Evolutionary conservation across 1,140 invertebrate species (phyloP).

Genomic region (Temnothorax nylanderi): DNA sequence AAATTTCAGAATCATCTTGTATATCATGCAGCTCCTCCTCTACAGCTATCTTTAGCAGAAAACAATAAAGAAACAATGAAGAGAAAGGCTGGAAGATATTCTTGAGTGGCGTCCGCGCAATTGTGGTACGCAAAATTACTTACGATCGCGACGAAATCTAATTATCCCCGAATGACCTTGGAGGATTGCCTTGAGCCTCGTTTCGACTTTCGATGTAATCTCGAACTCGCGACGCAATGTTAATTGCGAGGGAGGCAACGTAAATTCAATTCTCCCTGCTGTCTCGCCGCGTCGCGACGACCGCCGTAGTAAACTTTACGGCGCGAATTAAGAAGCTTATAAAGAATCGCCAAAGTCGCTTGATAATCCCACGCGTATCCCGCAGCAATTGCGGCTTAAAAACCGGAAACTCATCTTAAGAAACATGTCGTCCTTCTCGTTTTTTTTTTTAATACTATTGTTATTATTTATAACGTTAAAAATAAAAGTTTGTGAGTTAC

Average conservation of each 20-base stretch:
- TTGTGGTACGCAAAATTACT: constrained; percentile 36
- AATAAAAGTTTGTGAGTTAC: neutral
- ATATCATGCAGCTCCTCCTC: neutral
- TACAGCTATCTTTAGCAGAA: neutral
- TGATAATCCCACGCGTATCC: constrained; percentile 46
- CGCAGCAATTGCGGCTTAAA: constrained; percentile 28
- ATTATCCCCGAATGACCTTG: constrained; percentile 67
- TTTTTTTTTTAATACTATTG: neutral
- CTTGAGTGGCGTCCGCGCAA: neutral
- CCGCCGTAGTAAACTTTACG: constrained; percentile 62
- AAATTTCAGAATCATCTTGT: neutral
- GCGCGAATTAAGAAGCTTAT: constrained; percentile 68
- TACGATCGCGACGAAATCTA: constrained; percentile 62
- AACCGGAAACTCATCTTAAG: constrained; percentile 1
- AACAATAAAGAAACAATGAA: neutral
- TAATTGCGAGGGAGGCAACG: constrained; percentile 69
- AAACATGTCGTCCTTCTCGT: neutral
- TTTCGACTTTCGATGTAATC: constrained; percentile 54
- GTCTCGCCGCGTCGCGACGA: constrained; percentile 20
- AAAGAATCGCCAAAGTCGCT: constrained; percentile 57
- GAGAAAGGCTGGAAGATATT: constrained; percentile 6
- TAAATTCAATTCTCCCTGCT: constrained; percentile 67
- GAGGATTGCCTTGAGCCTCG: constrained; percentile 43
- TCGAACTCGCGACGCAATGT: constrained; percentile 65
- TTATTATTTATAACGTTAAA: neutral